phyloP scores from a whole-genome alignment of 1,140 invertebrate genomes.

The Leptinotarsa lineolata region DNA sequence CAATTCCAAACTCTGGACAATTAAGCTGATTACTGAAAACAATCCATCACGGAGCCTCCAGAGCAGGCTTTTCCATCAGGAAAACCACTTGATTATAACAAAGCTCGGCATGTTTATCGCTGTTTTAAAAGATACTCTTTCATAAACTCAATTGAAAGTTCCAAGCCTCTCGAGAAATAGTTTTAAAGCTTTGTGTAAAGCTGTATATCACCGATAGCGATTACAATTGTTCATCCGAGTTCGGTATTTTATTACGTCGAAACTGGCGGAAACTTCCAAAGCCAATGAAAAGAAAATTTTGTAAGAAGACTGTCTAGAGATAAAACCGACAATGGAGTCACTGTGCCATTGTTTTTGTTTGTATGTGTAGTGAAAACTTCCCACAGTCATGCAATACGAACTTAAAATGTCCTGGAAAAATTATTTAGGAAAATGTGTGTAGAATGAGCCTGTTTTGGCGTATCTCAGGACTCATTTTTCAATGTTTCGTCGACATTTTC shows the following conservation, averaged over 20 bases:
- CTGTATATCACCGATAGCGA: conserved; percentile 5
- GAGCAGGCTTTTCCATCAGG: neutral
- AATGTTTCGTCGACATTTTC: too few relatives aligned
- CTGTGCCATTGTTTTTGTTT: neutral
- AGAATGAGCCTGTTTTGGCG: too few relatives aligned
- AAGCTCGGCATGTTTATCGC: neutral
- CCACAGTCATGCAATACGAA: neutral
- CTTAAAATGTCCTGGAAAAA: too few relatives aligned
- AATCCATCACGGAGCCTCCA: too few relatives aligned
- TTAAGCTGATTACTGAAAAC: too few relatives aligned
- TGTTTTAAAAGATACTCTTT: neutral
- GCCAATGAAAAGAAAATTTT: neutral
- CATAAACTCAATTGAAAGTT: neutral
- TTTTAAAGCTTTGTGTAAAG: neutral
- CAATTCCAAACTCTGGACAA: too few relatives aligned
- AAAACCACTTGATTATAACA: neutral
- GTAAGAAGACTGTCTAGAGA: neutral
- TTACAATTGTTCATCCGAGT: conserved; percentile 11
- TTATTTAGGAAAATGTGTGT: too few relatives aligned
- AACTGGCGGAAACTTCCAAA: neutral
- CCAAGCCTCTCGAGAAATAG: neutral
- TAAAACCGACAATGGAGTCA: neutral
- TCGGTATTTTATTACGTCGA: conserved; percentile 10
- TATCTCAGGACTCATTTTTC: too few relatives aligned
- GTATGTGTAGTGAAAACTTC: neutral